Base-by-base conservation (phyloP, 2,888 invertebrate species). In the Acanthacorydalis orientalis region DNA sequence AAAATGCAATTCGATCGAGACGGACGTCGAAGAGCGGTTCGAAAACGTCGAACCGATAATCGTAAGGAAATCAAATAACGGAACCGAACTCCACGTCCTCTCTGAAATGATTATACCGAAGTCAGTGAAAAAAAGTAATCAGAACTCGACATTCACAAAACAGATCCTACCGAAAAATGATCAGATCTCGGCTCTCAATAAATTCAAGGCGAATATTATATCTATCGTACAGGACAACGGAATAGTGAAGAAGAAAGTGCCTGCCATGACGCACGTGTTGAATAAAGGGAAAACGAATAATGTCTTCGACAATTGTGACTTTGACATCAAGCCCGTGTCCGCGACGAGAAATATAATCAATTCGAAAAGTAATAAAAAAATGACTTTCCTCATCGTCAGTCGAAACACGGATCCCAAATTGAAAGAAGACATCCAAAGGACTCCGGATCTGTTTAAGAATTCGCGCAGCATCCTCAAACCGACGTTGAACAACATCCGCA, bases 131-230 rank as follows among this genome's bases (percentile, higher is more conserved):
- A 23, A 23, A 23, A 6, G 23, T 23, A 23, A 23, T 23, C 23
- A 2, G 6, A 23, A 23, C 23, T 23, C 6, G 23, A 23, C 23
- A 4, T 23, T 23, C 6, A 23, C 23, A 23, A 23, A 23, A 23
- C 23, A 23, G 23, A 23, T 23, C 6, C 23, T 23, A 2, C 15
- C 41, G 14, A 41, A 23, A 41, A 16, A 12, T 12, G 23, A 41
- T 16, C 23, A 43, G 12, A 23, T 16, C 9, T 9, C 39, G 6
- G 39, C 2, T 23, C 23, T 23, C 23, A 23, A 37, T 37, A 43
- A 43, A 43, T 23, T 43, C 23, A 43, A 43, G 31, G 43, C 43
- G 3, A 43, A 43, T 23, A 43, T 43, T 10, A 31, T 43, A 11
- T 43, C 43, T n/a, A 43, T 43, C 11, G n/a, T 16, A 4, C 43